Percentiles rank a stretch among this genome's conserved stretches.
These are phyloP conservation scores for Chiloscyllium punctatum DNA, from an alignment of 2,797 vertebrate genomes.

Conservation along the genomic window DNA sequence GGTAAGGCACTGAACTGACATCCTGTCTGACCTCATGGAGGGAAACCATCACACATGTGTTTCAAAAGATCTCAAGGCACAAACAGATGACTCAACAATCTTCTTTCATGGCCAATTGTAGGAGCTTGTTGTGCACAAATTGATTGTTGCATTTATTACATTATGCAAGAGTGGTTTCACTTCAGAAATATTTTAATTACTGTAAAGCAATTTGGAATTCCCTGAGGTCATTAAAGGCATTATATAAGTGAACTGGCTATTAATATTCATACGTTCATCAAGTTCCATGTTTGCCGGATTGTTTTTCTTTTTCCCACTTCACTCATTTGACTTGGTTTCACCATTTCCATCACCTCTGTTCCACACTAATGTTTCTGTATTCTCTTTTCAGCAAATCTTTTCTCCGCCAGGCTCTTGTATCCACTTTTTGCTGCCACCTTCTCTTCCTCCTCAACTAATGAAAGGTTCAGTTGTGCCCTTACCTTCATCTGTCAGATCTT, in stretches of 20 bases:
- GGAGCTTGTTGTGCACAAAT: not conserved
- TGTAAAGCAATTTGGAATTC: not conserved
- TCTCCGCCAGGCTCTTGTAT: not conserved
- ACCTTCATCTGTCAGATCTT: not conserved
- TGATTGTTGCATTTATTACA: not conserved
- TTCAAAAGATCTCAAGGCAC: not conserved
- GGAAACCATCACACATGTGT: not conserved
- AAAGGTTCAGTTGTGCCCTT: not conserved
- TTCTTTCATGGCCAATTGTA: not conserved
- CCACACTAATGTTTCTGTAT: too few species aligned
- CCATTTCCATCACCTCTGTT: too few species aligned
- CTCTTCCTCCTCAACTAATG: not conserved
- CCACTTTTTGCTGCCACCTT: not conserved
- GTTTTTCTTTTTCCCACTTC: too few species aligned
- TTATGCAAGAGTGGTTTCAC: not conserved
- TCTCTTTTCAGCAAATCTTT: not conserved
- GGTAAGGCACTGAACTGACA: not conserved
- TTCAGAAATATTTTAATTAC: not conserved
- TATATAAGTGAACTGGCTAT: too few species aligned
- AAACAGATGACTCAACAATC: not conserved
- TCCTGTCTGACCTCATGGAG: not conserved
- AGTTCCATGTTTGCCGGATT: too few species aligned
- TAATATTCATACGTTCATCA: too few species aligned
- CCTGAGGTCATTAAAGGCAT: not conserved
- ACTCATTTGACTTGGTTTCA: too few species aligned